A percentile compares a stretch with the other conserved stretches of the same genome.
These are phyloP conservation scores for Volucella inflata DNA, from an alignment of 2,888 invertebrate species.

Conservation along the genomic window DNA sequence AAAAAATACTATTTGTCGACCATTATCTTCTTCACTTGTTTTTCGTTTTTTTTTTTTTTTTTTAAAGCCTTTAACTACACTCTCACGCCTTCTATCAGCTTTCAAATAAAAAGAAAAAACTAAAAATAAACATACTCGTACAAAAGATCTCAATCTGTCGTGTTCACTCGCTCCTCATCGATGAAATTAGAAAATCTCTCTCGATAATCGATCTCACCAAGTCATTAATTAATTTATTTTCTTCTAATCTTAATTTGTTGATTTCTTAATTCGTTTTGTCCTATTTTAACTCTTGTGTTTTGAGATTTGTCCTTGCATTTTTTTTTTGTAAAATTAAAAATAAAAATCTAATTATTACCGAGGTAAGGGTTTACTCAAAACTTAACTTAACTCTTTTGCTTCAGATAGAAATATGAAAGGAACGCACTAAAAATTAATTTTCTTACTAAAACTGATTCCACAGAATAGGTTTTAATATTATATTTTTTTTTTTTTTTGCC, in stretches of 20 bases:
- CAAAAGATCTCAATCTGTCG: slow-evolving; percentile 20
- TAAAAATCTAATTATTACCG: slow-evolving; percentile 13
- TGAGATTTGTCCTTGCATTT: slow-evolving; percentile 3
- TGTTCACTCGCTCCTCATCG: slow-evolving; percentile 37
- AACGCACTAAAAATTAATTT: slow-evolving; percentile 18
- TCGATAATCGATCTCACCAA: slow-evolving; percentile 22
- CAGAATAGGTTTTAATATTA: not conserved
- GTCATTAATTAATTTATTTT: slow-evolving; percentile 32
- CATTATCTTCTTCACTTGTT: slow-evolving; percentile 36
- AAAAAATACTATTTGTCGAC: slow-evolving; percentile 31
- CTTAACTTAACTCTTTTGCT: slow-evolving; percentile 12
- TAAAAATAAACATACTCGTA: not conserved
- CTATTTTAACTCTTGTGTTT: slow-evolving; percentile 28
- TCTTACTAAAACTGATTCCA: slow-evolving; percentile 14
- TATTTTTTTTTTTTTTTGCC: slow-evolving; percentile 18
- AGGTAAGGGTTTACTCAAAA: slow-evolving; percentile 3
- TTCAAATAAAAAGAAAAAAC: slow-evolving; percentile 26
- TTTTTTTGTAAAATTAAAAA: not conserved
- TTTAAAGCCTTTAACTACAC: slow-evolving; percentile 47
- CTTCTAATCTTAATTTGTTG: slow-evolving; percentile 12
- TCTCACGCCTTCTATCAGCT: slow-evolving; percentile 59
- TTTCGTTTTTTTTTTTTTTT: slow-evolving; percentile 18
- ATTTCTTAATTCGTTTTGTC: slow-evolving; percentile 12
- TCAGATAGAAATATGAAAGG: not conserved
- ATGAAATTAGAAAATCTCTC: slow-evolving; percentile 14